Base-by-base conservation (phyloP, 2,113 vertebrate genomes). In the Platichthys stellatus region DNA sequence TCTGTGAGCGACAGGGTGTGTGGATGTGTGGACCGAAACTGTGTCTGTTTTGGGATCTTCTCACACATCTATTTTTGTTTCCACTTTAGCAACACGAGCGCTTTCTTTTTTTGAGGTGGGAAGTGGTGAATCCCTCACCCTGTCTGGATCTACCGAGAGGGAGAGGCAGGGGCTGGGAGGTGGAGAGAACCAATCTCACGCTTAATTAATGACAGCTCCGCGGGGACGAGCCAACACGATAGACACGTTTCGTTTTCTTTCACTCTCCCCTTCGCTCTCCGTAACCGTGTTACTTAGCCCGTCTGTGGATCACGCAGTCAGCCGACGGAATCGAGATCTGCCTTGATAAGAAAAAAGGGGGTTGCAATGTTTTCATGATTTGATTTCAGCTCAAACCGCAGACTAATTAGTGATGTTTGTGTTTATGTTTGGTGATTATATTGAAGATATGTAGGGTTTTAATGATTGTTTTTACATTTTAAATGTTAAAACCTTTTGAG, bases 141-240 rank as follows among this genome's bases (percentile, higher is more conserved):
- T 63, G 78, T 78, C 57, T 26, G 74, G 78, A 86, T 88, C 73
- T 77, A 67, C 74, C 67, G 63, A 77, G 31, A 31, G 31, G 40
- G 72, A 82, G 78, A 72, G 76, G 47, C 65, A n/a, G 78, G 68
- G 68, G 58, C 64, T 63, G 83, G 74, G 82, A 62, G 76, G 80
- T 60, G 79, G 78, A 84, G 78, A 77, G 78, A 90, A 82, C 69
- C 82, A 90, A 86, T 90, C 83, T 91, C 88, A 88, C 69, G 69
- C 85, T 92, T 92, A 92, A 93, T 93, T 91, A 93, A 89, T 89
- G 82, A 86, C 72, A n/a, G 78, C 81, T 89, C 88, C 40, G 0
- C 40, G 4, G 85, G 84, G 86, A 88, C 51, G 5, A 4, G 23
- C 18, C 18, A 2, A 78, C 67, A 82, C 26, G 53, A 78, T 62